Conservation (phyloP, 1,140 invertebrate species). For the Cotesia chilonis region DNA sequence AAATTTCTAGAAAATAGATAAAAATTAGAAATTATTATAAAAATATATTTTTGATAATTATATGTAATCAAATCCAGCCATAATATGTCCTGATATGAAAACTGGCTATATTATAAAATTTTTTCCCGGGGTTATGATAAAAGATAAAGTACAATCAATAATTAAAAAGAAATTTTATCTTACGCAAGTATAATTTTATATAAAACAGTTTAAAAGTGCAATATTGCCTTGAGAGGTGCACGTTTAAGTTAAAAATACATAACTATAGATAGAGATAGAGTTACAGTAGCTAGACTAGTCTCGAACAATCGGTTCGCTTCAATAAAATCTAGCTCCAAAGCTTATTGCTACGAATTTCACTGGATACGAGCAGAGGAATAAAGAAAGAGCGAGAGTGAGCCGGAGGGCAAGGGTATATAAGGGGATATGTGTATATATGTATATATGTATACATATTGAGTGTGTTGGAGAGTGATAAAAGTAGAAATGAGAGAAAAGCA, state of each 20-base stretch:
- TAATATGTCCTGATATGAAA: no score
- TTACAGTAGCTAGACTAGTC: slow-evolving; percentile 4
- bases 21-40: no score
- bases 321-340: slow-evolving; percentile 49
- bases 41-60: no score
- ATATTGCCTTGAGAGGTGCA: no score
- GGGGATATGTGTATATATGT: neutral
- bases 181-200: no score
- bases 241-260: neutral
- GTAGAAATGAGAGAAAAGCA: slow-evolving; percentile 1
- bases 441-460: slow-evolving; percentile 3
- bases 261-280: slow-evolving; percentile 4
- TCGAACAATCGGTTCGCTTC: slow-evolving; percentile 46
- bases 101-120: no score
- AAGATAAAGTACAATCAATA: no score
- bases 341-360: slow-evolving; percentile 49
- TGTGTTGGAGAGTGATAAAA: slow-evolving; percentile 11
- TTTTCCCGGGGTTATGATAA: no score
- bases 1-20: no score
- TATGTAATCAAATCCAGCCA: no score
- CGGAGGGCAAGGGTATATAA: neutral
- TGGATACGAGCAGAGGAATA: slow-evolving; percentile 32
- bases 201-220: no score
- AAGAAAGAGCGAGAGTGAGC: neutral
- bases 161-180: no score